Conservation (phyloP, 2,797 vertebrate genomes). For the Sebastes hopkinsi region DNA sequence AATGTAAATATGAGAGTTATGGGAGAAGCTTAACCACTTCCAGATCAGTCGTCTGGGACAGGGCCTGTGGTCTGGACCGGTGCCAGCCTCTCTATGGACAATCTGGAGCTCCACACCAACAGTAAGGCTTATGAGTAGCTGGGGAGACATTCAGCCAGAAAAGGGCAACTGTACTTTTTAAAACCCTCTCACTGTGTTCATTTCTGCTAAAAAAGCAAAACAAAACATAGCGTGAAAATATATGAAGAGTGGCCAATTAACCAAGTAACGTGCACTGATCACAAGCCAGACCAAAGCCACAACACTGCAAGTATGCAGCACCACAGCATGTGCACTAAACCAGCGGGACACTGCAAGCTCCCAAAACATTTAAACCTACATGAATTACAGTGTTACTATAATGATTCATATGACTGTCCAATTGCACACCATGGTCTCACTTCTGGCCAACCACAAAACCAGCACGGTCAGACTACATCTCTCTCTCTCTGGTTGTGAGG, state of each 20-base stretch:
- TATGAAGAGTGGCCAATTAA: neutral
- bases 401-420: constrained; percentile 13
- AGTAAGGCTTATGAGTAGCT: neutral
- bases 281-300: neutral
- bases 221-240: neutral
- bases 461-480: constrained; percentile 31
- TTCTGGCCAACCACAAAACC: constrained; percentile 31
- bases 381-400: constrained; percentile 5
- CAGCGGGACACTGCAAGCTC: neutral
- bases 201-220: neutral
- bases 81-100: constrained; percentile 39
- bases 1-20: constrained; percentile 57
- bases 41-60: constrained; percentile 65
- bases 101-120: constrained; percentile 8
- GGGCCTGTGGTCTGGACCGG: constrained; percentile 48
- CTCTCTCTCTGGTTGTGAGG: neutral
- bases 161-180: neutral
- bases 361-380: neutral
- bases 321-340: neutral
- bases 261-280: neutral
- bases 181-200: neutral
- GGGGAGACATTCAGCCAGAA: neutral
- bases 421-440: neutral
- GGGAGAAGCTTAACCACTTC: constrained; percentile 59
- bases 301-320: neutral